These are phyloP conservation scores for Dysmachus trigonus DNA, from an alignment of 2,888 invertebrate species.

Conservation along the genomic window DNA sequence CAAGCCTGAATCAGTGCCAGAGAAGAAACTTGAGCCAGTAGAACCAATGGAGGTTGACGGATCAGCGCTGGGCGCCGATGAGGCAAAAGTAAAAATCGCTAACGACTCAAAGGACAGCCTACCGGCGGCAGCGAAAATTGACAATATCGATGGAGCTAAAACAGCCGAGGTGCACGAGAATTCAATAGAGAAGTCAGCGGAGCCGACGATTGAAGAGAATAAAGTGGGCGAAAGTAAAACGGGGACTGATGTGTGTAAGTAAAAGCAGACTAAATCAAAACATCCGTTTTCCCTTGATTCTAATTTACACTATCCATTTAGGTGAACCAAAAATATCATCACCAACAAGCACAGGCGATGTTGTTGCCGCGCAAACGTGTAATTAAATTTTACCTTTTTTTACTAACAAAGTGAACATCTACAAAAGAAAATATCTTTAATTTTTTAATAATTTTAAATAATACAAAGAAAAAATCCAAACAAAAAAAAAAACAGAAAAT, in stretches of 20 bases:
- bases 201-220: conserved; percentile 52
- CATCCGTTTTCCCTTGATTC: background rate
- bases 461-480: conserved; percentile 4
- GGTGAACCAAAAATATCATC: conserved; percentile 62
- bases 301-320: conserved; percentile 47
- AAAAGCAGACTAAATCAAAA: background rate
- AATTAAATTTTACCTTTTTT: conserved; percentile 46
- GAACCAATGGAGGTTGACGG: conserved; percentile 63
- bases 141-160: conserved; percentile 13
- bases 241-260: conserved; percentile 46
- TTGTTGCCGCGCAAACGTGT: conserved; percentile 49
- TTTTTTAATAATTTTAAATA: conserved; percentile 36
- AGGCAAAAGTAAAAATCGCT: background rate
- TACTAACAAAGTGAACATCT: conserved; percentile 27
- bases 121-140: background rate
- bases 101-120: background rate
- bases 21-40: conserved; percentile 44
- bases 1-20: conserved; percentile 25
- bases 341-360: conserved; percentile 53
- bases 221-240: conserved; percentile 44
- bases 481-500: background rate
- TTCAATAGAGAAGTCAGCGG: conserved; percentile 52
- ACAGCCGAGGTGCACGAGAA: conserved; percentile 46
- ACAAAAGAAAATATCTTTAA: conserved; percentile 18
- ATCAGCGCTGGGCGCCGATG: conserved; percentile 5